Base-by-base conservation (phyloP, 2,888 invertebrate species). In the Melipona bicolor region DNA sequence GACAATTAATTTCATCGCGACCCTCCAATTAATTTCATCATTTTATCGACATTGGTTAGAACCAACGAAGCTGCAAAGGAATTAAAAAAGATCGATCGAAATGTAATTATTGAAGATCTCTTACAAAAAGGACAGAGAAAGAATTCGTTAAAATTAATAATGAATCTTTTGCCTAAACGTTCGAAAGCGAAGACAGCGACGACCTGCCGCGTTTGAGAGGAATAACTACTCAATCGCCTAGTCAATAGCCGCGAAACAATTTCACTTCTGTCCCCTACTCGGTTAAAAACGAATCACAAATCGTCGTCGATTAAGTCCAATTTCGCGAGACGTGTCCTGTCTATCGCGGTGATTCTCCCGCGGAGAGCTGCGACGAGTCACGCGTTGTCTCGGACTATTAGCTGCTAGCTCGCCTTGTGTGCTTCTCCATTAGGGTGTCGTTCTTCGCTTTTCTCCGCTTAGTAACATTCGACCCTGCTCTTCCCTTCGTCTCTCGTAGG, bases 291-390 rank as follows among this genome's bases (percentile, higher is more conserved):
- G 24, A 59, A 75, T 84, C 78, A 78, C 72, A 82, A 82, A 77
- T 75, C 67, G 72, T 65, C 83, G 72, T 69, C 79, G 81, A 77
- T 85, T 87, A 87, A 87, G 83, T 83, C 83, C 65, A 85, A 77
- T 72, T 70, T 64, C 27, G 69, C 62, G 70, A 59, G 36, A 54
- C 73, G 76, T 83, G 69, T 74, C 64, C 67, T 64, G 75, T 77
- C 70, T 68, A 69, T 3, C 27, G 2, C 74, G 76, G 72, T 81
- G 75, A 83, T 81, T 82, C 76, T 80, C 76, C 59, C 67, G 50
- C 43, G 67, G 69, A n/a, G 62, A 81, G 52, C 49, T 43, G 84
- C 64, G 49, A 67, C 52, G 71, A 13, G 56, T 68, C 27, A 3
- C 32, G 13, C 52, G 59, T 69, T 52, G 32, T 73, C 72, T 65